These are phyloP conservation scores for Sarcophaga rosellei DNA, from an alignment of 2,888 invertebrate species.

Conservation along the genomic window DNA sequence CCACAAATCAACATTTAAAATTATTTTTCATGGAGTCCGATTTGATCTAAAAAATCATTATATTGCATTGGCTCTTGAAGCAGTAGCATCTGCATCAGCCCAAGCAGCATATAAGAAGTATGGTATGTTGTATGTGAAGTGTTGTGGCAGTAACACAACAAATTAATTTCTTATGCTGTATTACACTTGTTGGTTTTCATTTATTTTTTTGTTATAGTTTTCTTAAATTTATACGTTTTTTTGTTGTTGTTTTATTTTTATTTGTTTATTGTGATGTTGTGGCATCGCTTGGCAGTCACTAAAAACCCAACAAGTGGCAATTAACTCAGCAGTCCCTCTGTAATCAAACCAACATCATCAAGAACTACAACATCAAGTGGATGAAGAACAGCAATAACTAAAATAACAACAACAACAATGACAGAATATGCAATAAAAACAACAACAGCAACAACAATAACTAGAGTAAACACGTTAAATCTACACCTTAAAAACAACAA, in stretches of 20 bases:
- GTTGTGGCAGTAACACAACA: slow-evolving; percentile 61
- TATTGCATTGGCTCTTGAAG: not conserved
- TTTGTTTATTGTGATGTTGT: slow-evolving; percentile 70
- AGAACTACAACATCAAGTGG: slow-evolving; percentile 30
- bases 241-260: not conserved
- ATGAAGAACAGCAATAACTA: slow-evolving; percentile 20
- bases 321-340: slow-evolving; percentile 67
- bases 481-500: slow-evolving; percentile 58
- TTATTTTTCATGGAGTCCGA: slow-evolving; percentile 39
- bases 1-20: slow-evolving; percentile 36
- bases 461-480: slow-evolving; percentile 47
- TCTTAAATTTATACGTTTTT: slow-evolving; percentile 59
- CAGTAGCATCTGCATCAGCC: no score
- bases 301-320: slow-evolving; percentile 70
- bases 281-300: slow-evolving; percentile 74
- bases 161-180: slow-evolving; percentile 55
- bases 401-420: slow-evolving; percentile 17
- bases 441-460: slow-evolving; percentile 51
- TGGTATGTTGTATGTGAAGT: slow-evolving; percentile 23
- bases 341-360: slow-evolving; percentile 65
- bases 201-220: not conserved
- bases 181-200: slow-evolving; percentile 41
- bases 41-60: slow-evolving; percentile 28
- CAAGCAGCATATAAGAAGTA: not conserved
- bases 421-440: slow-evolving; percentile 26